Evolutionary conservation across 2,113 vertebrate genomes (phyloP).

Genomic region (Uropsilus gracilis): DNA sequence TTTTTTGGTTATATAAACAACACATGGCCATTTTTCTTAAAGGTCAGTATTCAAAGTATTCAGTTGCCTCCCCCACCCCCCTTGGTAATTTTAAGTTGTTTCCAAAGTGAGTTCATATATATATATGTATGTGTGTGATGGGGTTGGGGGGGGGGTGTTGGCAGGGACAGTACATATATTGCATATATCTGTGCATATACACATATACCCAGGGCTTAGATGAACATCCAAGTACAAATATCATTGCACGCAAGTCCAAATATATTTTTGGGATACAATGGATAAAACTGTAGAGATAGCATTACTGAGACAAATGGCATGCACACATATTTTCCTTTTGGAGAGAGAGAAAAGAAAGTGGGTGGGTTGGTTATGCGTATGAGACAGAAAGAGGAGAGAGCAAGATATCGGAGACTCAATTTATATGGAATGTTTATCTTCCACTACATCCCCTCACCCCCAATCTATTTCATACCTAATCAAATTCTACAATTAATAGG

Average conservation of each 20-base stretch:
- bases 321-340: background rate
- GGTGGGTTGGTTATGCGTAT: accelerated
- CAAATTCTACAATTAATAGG: background rate
- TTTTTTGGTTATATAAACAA: background rate
- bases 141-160: accelerated
- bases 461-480: background rate
- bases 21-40: background rate
- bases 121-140: background rate
- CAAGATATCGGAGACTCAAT: background rate
- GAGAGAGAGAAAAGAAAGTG: background rate
- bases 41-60: background rate
- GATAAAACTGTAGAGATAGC: background rate
- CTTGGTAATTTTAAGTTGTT: background rate
- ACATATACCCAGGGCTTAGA: background rate
- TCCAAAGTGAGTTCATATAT: background rate
- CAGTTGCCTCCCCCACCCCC: background rate
- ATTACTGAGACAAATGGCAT: background rate
- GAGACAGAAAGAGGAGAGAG: accelerated
- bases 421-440: background rate
- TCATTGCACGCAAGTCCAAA: background rate
- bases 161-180: too few species aligned
- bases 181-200: background rate
- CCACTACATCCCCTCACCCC: background rate
- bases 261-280: background rate
- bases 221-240: too few species aligned